phyloP scores from a whole-genome alignment of 2,113 vertebrate genomes.

The Bubo bubo region DNA sequence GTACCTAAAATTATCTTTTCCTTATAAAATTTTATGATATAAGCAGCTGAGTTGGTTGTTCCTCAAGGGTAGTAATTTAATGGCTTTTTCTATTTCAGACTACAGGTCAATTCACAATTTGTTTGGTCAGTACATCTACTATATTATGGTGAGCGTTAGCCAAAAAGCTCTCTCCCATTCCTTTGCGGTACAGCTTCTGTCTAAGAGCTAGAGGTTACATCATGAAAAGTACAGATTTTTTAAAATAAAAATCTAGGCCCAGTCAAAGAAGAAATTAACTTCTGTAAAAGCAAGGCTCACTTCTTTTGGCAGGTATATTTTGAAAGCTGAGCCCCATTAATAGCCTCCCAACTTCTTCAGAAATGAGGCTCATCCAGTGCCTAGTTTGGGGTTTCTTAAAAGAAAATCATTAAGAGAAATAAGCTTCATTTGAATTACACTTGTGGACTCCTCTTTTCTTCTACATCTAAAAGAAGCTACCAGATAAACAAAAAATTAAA shows the following conservation, averaged over 20 bases:
- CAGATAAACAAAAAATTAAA: neutral
- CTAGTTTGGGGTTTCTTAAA: neutral
- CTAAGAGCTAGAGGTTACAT: neutral
- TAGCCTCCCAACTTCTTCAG: neutral
- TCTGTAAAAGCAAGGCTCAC: neutral
- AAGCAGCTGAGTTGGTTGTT: neutral
- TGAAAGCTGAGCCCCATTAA: neutral
- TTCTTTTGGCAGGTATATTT: neutral
- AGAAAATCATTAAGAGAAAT: neutral
- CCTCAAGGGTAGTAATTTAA: slow-evolving; percentile 2
- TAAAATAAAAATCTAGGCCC: neutral
- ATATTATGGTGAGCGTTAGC: neutral
- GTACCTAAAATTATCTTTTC: neutral
- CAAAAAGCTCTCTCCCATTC: neutral
- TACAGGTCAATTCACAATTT: slow-evolving; percentile 5
- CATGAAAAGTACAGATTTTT: neutral
- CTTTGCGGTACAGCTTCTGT: neutral
- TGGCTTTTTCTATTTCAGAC: slow-evolving; percentile 15
- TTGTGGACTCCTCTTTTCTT: neutral
- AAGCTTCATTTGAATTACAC: neutral
- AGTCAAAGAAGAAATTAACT: neutral
- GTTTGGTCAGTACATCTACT: neutral
- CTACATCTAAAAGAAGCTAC: neutral
- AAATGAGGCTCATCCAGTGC: neutral
- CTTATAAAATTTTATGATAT: neutral